phyloP scores from a whole-genome alignment of 2,113 vertebrate genomes.

The Ondatra zibethicus region DNA sequence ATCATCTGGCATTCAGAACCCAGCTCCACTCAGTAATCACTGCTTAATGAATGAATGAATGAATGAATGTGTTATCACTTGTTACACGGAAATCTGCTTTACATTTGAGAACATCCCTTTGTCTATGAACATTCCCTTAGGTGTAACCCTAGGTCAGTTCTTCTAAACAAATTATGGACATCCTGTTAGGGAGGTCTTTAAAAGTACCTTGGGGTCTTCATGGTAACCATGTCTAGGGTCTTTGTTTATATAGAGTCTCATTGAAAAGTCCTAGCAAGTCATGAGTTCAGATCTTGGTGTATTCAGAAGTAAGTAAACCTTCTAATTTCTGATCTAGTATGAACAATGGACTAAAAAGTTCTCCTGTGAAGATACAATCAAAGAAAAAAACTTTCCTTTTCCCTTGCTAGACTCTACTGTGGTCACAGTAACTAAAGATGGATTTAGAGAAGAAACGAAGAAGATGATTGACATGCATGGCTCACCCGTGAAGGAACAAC shows the following conservation, averaged over 20 bases:
- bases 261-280: neutral
- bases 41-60: neutral
- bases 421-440: neutral
- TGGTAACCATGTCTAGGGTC: neutral
- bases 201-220: conserved; percentile 15
- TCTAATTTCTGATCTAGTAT: neutral
- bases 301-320: conserved; percentile 40
- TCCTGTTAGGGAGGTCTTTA: neutral
- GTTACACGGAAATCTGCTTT: neutral
- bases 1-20: neutral
- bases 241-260: neutral
- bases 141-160: neutral
- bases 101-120: neutral
- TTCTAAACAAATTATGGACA: neutral
- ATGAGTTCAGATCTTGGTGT: neutral
- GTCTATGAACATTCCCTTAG: neutral
- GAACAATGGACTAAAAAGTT: neutral
- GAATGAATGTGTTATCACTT: neutral
- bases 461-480: neutral
- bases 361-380: neutral
- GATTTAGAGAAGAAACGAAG: neutral
- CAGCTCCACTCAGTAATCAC: neutral
- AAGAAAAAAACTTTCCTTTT: neutral
- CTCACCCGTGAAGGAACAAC: neutral
- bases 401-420: neutral